Evolutionary conservation across 2,888 invertebrate genomes (phyloP).

Genomic region (Drosophila setosimentum): DNA sequence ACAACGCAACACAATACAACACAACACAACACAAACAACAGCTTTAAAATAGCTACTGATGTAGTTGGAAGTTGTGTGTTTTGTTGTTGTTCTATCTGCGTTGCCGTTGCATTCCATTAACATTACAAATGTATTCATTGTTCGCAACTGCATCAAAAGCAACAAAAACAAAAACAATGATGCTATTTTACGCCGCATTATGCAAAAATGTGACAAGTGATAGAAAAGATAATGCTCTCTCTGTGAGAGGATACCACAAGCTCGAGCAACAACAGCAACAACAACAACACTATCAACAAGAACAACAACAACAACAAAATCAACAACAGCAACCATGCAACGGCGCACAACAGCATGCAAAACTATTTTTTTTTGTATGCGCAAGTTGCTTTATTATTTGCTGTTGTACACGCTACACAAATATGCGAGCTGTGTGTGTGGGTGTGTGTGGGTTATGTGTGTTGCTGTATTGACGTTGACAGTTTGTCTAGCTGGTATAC

Average conservation of each 20-base stretch:
- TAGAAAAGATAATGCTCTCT: constrained; percentile 75
- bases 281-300: not conserved
- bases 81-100: constrained; percentile 25
- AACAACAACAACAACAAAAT: constrained; percentile 5
- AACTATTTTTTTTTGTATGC: constrained; percentile 49
- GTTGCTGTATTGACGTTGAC: constrained; percentile 46
- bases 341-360: constrained; percentile 35
- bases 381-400: constrained; percentile 77
- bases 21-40: constrained; percentile 64
- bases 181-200: constrained; percentile 67
- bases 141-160: constrained; percentile 36
- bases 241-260: constrained; percentile 32
- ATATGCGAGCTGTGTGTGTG: constrained; percentile 33
- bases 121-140: constrained; percentile 72
- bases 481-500: constrained; percentile 40
- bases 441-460: constrained; percentile 34
- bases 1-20: constrained; percentile 36
- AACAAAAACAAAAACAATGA: constrained; percentile 51
- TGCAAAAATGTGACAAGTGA: constrained; percentile 79
- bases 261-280: constrained; percentile 32
- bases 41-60: constrained; percentile 48
- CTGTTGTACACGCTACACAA: constrained; percentile 61
- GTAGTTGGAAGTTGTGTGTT: constrained; percentile 36
- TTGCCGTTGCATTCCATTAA: constrained; percentile 62
- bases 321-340: constrained; percentile 26